Evolutionary conservation across 2,888 invertebrate genomes (phyloP).

Genomic region (Phyllotreta striolata): DNA sequence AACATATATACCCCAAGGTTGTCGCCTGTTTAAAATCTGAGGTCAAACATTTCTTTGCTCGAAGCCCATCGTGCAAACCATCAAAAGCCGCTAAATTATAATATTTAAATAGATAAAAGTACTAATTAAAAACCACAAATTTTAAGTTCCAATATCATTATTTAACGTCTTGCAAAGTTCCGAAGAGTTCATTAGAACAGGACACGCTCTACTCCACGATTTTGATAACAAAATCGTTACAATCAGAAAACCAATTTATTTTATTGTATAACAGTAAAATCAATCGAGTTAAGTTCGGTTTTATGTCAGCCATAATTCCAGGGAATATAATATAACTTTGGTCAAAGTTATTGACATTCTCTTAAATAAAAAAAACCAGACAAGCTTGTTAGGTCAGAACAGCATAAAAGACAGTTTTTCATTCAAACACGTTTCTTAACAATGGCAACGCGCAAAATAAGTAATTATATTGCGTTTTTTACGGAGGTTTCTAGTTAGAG

Average conservation of each 20-base stretch:
- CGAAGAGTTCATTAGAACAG: not conserved
- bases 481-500: too few species aligned
- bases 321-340: slow-evolving; percentile 14
- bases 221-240: slow-evolving; percentile 13
- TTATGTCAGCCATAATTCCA: slow-evolving; percentile 15
- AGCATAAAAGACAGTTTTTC: slow-evolving; percentile 7
- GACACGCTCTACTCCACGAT: slow-evolving; percentile 7
- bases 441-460: slow-evolving; percentile 9
- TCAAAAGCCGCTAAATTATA: too few species aligned
- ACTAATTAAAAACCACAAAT: too few species aligned
- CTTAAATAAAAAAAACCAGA: slow-evolving; percentile 13
- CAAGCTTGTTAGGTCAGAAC: slow-evolving; percentile 10
- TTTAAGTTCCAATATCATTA: too few species aligned
- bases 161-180: too few species aligned
- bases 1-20: too few species aligned
- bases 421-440: slow-evolving; percentile 16
- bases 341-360: slow-evolving; percentile 5
- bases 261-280: slow-evolving; percentile 17
- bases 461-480: not conserved
- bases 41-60: too few species aligned
- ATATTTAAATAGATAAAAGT: too few species aligned
- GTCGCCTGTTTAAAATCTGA: too few species aligned
- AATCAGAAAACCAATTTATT: slow-evolving; percentile 15
- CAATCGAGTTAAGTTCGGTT: slow-evolving; percentile 12
- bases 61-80: too few species aligned